Evolutionary conservation across 64 coral and sea anemone species (phyloP).

Genomic region (Stylophora pistillata): DNA sequence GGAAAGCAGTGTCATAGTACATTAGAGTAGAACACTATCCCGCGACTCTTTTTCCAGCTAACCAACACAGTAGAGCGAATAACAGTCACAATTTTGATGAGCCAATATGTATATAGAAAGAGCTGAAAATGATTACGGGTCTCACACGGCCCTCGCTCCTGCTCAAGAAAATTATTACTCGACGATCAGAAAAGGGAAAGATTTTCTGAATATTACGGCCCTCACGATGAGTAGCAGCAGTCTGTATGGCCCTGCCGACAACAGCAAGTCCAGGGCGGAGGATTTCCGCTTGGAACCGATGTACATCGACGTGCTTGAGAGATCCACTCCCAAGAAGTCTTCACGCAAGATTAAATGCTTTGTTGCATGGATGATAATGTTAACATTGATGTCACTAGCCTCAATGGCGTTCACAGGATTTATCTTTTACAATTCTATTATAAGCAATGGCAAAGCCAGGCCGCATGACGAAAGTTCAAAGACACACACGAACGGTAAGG

Average conservation of each 20-base stretch:
- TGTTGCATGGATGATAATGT: background rate
- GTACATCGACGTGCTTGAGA: constrained; percentile 21
- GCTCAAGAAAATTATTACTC: constrained; percentile 1
- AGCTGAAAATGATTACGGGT: constrained; percentile 18
- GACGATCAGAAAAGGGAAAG: background rate
- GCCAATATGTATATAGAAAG: constrained; percentile 7
- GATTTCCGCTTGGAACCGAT: constrained; percentile 10
- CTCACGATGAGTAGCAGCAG: background rate
- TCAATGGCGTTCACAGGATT: constrained; percentile 8
- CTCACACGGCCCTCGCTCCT: background rate
- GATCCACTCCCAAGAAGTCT: background rate
- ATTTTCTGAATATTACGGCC: background rate
- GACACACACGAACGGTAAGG: background rate
- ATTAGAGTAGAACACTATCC: too few species aligned
- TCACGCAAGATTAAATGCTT: constrained; percentile 19
- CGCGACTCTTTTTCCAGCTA: too few species aligned
- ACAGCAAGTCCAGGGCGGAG: background rate
- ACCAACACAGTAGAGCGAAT: too few species aligned
- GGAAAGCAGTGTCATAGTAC: background rate
- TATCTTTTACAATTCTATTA: background rate
- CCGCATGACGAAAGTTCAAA: background rate
- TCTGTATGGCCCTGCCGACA: background rate
- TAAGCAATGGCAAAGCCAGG: background rate
- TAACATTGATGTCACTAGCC: background rate
- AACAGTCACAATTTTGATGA: too few species aligned